Percentiles rank a stretch among this genome's conserved stretches.
Evolutionary conservation across 2,888 invertebrate species (phyloP).

Genomic region (Ernsta delagoae): DNA sequence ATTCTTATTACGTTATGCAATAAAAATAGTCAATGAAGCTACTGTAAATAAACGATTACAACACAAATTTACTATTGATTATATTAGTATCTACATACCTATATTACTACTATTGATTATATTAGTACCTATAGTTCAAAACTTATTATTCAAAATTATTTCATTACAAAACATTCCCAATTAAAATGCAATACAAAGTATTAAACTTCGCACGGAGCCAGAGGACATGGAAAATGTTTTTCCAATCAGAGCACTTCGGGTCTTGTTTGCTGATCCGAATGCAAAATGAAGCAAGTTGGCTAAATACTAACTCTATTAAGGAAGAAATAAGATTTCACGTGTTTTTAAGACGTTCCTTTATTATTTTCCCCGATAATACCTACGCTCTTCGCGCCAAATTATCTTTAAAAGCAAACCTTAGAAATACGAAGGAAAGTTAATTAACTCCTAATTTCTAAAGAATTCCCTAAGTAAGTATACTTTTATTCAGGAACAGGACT

Average conservation of each 20-base stretch:
- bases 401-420: slow-evolving; percentile 5
- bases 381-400: neutral
- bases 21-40: no score
- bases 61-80: no score
- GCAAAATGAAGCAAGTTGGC: slow-evolving; percentile 50
- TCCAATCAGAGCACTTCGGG: slow-evolving; percentile 56
- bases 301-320: slow-evolving; percentile 43
- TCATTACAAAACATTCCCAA: slow-evolving; percentile 45
- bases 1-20: no score
- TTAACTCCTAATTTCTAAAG: neutral
- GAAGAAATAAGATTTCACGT: slow-evolving; percentile 29
- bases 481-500: neutral
- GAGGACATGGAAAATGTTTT: slow-evolving; percentile 63
- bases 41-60: no score
- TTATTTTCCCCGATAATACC: neutral
- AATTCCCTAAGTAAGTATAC: neutral
- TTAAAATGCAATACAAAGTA: slow-evolving; percentile 62
- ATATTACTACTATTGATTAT: no score
- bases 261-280: slow-evolving; percentile 66
- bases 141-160: slow-evolving; percentile 8
- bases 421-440: neutral
- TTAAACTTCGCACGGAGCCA: slow-evolving; percentile 52
- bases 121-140: no score
- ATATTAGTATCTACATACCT: no score
- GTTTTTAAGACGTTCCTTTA: slow-evolving; percentile 13